A percentile compares a stretch with the other conserved stretches of the same genome.
Evolutionary conservation across 2,113 vertebrate species (phyloP).

Genomic region (Callipepla californica): DNA sequence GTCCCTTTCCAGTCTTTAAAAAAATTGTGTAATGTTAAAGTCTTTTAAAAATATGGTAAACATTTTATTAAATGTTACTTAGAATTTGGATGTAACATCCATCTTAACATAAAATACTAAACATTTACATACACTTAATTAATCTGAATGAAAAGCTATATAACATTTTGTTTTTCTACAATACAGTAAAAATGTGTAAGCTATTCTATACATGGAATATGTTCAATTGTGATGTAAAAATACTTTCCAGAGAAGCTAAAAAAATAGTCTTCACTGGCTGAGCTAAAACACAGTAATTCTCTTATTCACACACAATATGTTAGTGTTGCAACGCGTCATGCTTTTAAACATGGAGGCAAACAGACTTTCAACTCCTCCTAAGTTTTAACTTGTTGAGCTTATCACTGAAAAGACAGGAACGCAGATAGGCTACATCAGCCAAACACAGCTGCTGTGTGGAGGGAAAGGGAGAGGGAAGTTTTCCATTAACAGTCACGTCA

Average conservation of each 20-base stretch:
- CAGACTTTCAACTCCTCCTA: background rate
- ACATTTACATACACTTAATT: background rate
- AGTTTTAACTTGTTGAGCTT: background rate
- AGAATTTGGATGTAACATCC: background rate
- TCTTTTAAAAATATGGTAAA: background rate
- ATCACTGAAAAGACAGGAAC: fast-evolving
- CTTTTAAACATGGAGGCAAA: background rate
- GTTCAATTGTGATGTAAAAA: background rate
- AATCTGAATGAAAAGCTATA: background rate
- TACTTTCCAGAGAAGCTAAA: background rate
- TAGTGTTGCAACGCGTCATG: background rate
- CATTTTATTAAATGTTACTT: background rate
- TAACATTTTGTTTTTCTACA: background rate
- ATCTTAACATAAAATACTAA: background rate
- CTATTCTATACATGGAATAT: background rate
- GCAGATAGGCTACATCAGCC: background rate
- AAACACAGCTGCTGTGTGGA: background rate
- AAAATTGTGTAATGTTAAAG: background rate
- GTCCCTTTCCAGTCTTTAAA: background rate
- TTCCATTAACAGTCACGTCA: background rate
- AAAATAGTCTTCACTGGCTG: background rate
- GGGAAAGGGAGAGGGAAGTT: background rate
- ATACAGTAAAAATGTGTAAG: background rate
- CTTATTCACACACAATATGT: background rate
- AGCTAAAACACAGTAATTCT: background rate